Percentiles rank a stretch among this genome's conserved stretches.
Evolutionary conservation across 2,888 invertebrate genomes (phyloP).

Genomic region (Itoplectis maculator): DNA sequence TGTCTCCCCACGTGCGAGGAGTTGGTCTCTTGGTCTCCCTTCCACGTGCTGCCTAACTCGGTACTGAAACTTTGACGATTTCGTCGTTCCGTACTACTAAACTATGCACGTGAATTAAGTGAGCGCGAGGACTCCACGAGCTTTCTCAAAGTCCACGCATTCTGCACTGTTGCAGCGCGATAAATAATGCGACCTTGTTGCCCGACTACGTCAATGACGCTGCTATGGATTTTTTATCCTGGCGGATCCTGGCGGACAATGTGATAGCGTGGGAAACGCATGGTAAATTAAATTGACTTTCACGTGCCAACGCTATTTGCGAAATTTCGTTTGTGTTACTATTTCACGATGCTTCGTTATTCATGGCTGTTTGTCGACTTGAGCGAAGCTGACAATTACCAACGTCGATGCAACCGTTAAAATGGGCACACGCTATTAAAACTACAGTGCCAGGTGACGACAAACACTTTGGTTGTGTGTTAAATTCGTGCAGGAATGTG

Average conservation of each 20-base stretch:
- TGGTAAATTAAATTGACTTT: background rate
- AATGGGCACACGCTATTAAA: too few relatives aligned
- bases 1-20: too few relatives aligned
- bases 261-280: too few relatives aligned
- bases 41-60: slow-evolving; percentile 6
- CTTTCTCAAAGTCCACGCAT: slow-evolving; percentile 32
- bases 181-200: slow-evolving; percentile 41
- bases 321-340: background rate
- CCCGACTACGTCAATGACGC: background rate
- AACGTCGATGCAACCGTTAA: too few relatives aligned
- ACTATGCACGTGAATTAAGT: slow-evolving; percentile 45
- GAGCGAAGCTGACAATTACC: too few relatives aligned
- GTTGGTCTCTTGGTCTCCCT: background rate
- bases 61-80: slow-evolving; percentile 61
- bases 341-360: background rate
- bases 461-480: too few relatives aligned
- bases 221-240: background rate
- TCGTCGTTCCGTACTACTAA: slow-evolving; percentile 25
- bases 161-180: slow-evolving; percentile 17
- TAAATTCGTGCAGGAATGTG: too few relatives aligned
- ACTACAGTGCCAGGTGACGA: too few relatives aligned
- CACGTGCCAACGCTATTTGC: background rate
- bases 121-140: slow-evolving; percentile 21
- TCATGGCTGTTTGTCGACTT: too few relatives aligned
- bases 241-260: background rate